Conservation (phyloP, 2,888 invertebrate species). For the Trissonchulus sp. region DNA sequence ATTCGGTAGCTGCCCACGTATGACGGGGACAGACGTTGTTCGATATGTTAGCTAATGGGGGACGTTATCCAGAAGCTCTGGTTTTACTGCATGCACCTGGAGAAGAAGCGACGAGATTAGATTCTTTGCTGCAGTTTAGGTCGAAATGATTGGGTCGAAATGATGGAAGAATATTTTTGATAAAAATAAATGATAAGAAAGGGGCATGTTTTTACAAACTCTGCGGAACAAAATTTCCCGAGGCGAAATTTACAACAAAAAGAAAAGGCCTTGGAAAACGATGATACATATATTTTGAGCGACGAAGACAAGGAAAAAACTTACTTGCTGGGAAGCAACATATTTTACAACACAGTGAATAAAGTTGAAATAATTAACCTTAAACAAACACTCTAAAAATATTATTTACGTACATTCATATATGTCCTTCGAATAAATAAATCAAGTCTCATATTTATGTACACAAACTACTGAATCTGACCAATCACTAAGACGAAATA, state of each 20-base stretch:
- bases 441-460: too few relatives aligned
- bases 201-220: neutral
- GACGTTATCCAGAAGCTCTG: neutral
- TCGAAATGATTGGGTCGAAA: too few relatives aligned
- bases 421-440: too few relatives aligned
- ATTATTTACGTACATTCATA: too few relatives aligned
- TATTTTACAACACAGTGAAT: too few relatives aligned
- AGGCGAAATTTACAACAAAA: neutral
- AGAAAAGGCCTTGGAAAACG: neutral
- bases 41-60: neutral
- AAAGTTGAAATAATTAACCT: too few relatives aligned
- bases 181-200: neutral
- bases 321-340: neutral
- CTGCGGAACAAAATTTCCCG: neutral
- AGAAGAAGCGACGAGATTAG: neutral
- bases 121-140: neutral
- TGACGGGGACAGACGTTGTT: neutral
- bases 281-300: neutral
- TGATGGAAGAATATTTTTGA: too few relatives aligned
- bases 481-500: too few relatives aligned
- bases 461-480: too few relatives aligned
- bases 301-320: neutral
- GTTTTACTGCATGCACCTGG: too few relatives aligned
- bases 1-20: too few relatives aligned
- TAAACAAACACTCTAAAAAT: too few relatives aligned